phyloP scores from a whole-genome alignment of 1,140 invertebrate genomes.

The Ooceraea biroi region DNA sequence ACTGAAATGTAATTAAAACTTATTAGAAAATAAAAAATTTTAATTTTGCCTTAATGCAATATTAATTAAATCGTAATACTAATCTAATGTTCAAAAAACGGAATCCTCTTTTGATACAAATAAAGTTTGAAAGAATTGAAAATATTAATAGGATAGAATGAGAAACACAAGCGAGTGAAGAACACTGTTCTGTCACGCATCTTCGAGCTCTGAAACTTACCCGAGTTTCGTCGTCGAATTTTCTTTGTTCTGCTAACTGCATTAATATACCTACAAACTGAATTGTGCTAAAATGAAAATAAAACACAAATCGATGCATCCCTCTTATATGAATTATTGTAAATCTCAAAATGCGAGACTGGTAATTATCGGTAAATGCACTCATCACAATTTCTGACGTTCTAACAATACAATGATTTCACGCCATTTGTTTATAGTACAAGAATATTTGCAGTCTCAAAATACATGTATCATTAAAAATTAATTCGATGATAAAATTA shows the following conservation, averaged over 20 bases:
- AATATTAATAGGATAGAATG: background rate
- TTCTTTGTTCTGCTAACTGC: background rate
- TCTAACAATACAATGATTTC: background rate
- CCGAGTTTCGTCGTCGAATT: constrained; percentile 11
- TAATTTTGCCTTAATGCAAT: background rate
- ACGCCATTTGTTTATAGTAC: background rate
- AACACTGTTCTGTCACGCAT: background rate
- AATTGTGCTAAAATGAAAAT: constrained; percentile 24
- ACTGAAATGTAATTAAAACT: too few relatives aligned
- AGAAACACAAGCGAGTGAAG: background rate
- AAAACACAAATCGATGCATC: background rate
- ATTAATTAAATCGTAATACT: background rate
- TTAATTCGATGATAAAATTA: constrained; percentile 17
- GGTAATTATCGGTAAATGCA: background rate
- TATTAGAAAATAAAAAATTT: background rate
- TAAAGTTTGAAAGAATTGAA: background rate
- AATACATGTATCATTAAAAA: background rate
- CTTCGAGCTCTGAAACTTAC: background rate
- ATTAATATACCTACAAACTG: background rate
- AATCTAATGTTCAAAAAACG: background rate
- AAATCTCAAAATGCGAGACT: background rate
- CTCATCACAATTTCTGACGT: background rate
- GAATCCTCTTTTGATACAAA: background rate
- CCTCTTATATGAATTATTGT: background rate
- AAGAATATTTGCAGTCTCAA: constrained; percentile 22